A percentile compares a stretch with the other conserved stretches of the same genome.
These are phyloP conservation scores for Oostethus manadensis DNA, from an alignment of 2,113 vertebrate species.

Conservation along the genomic window DNA sequence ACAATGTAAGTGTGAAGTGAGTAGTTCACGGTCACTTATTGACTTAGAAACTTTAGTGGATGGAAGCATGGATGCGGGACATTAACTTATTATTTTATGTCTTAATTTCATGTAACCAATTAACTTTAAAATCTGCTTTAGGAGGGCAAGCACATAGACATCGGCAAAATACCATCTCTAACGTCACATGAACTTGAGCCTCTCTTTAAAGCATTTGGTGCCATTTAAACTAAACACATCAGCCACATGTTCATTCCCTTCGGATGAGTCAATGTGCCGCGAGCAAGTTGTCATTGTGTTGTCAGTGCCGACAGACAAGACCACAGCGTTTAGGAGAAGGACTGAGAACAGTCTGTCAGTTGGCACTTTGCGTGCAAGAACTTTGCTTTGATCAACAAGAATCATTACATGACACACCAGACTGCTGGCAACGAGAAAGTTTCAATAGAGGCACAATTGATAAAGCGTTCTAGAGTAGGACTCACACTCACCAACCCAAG, in stretches of 20 bases:
- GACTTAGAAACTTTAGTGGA: background rate
- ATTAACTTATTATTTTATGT: too few species aligned
- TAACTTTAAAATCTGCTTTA: background rate
- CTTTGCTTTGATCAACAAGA: background rate
- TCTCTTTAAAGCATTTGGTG: background rate
- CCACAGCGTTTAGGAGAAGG: background rate
- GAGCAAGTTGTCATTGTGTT: background rate
- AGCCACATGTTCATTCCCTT: background rate
- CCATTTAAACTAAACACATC: background rate
- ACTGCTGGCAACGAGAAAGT: background rate
- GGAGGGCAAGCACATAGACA: background rate
- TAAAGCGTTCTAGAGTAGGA: too few species aligned
- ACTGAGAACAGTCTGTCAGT: background rate
- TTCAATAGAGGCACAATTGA: background rate
- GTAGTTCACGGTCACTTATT: background rate
- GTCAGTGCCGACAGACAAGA: background rate
- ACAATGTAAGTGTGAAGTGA: slow-evolving; percentile 65
- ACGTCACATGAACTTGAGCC: background rate
- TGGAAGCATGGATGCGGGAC: too few species aligned
- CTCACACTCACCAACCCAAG: too few species aligned
- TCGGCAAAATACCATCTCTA: background rate
- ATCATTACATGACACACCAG: background rate
- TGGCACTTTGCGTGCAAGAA: background rate
- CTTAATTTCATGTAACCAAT: too few species aligned
- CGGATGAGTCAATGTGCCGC: background rate